Base-by-base conservation (phyloP, 2,888 invertebrate genomes). In the Nudaria mundana region DNA sequence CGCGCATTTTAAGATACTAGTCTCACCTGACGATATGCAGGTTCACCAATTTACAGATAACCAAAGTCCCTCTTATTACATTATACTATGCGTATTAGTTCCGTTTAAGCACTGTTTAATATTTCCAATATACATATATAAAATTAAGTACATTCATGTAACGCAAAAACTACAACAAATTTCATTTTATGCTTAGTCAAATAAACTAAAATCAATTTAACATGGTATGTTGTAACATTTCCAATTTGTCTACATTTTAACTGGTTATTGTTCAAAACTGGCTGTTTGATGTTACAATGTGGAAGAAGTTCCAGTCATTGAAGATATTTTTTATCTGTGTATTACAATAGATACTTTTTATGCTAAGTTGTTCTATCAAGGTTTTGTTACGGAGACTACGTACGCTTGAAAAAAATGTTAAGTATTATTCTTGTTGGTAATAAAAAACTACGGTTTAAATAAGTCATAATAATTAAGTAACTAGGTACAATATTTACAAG, bases 191-290 rank as follows among this genome's bases (percentile, higher is more conserved):
- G 61, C 52, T 49, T 56, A 57, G 47, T 61, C 44, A 52, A 52
- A 58, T 47, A 56, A 51, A 55, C n/a, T 59, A 52, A 66, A 80
- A 81, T 80, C 71, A 65, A 80, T 81, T 76, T 52, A 61, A 46
- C 56, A 74, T 70, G 75, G 70, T 48, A 70, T 82, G 79, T 81
- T 75, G 79, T 76, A 80, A 81, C 53, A 30, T 44, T 44, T 42
- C 40, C 45, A 62, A 56, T 48, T 44, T 39, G 49, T 53, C 48
- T 40, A 58, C 39, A 48, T 52, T 42, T 48, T 52, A 54, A 52
- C 48, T 48, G 64, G 62, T 64, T 68, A 66, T 72, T 72, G 66
- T 68, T 55, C 49, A 37, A 37, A 33, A 49, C 42, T 54, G 45
- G 10, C 23, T 14, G 15, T 2, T 22, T 8, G 6, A 2, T 7